Conservation (phyloP, 2,888 invertebrate genomes). For the Scaptomyza polygonia region DNA sequence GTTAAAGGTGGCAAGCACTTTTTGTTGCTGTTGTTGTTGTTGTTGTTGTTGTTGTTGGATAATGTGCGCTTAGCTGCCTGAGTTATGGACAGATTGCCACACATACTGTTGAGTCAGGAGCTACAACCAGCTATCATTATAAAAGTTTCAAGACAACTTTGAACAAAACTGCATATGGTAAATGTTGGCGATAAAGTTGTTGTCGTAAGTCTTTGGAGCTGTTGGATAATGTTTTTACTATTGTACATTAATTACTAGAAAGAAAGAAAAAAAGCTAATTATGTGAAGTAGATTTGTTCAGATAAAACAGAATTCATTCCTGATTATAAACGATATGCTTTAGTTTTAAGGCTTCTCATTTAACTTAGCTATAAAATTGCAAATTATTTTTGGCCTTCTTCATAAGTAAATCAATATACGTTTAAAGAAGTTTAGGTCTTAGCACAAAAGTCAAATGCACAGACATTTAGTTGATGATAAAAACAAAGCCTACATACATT, state of each 20-base stretch:
- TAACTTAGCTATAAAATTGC: background rate
- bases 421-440: background rate
- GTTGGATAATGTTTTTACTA: constrained; percentile 1
- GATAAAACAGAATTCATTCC: background rate
- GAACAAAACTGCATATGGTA: constrained; percentile 31
- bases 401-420: constrained; percentile 37
- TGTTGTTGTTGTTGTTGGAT: constrained; percentile 53
- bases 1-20: constrained; percentile 65
- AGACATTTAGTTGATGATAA: constrained; percentile 21
- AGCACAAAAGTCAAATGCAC: constrained; percentile 11
- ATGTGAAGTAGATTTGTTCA: background rate
- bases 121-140: constrained; percentile 23
- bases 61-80: constrained; percentile 55
- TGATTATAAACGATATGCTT: background rate
- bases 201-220: constrained; percentile 12
- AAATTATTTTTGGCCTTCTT: background rate
- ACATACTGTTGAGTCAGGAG: constrained; percentile 30
- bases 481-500: constrained; percentile 24
- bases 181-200: constrained; percentile 33
- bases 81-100: constrained; percentile 75
- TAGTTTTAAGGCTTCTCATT: background rate
- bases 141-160: constrained; percentile 25
- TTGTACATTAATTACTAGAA: background rate
- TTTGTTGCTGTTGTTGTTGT: constrained; percentile 46
- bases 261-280: background rate